Percentiles rank a stretch among this genome's conserved stretches.
Evolutionary conservation across 2,797 vertebrate species (phyloP).

Genomic region (Alauda arvensis): DNA sequence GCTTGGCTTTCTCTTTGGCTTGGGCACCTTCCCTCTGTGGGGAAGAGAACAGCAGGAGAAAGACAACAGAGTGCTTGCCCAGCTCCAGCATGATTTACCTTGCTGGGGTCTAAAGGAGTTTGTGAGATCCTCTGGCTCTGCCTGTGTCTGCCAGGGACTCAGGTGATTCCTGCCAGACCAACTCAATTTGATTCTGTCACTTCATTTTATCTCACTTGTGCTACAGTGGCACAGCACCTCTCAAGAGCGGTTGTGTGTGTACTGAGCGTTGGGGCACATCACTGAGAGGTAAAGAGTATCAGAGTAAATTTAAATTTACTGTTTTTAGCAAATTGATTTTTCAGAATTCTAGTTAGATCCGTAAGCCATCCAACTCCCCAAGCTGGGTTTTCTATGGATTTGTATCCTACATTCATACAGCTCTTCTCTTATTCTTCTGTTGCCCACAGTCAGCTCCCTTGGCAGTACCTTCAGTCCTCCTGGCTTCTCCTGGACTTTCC

Average conservation of each 20-base stretch:
- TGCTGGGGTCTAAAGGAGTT: fast-evolving
- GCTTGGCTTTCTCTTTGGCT: neutral
- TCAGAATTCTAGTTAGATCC: neutral
- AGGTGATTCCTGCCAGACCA: neutral
- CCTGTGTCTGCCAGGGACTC: fast-evolving
- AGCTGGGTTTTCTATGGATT: neutral
- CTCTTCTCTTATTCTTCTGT: neutral
- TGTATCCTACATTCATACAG: neutral
- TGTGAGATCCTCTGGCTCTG: neutral
- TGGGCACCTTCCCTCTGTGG: neutral
- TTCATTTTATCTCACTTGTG: fast-evolving
- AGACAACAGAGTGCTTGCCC: neutral
- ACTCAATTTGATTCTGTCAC: fast-evolving
- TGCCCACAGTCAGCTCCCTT: neutral
- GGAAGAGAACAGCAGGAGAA: neutral
- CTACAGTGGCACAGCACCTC: neutral
- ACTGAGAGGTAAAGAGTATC: neutral
- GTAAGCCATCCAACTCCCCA: fast-evolving
- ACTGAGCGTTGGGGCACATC: neutral
- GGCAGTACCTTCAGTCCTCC: neutral
- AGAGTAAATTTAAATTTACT: neutral
- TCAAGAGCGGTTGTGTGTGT: fast-evolving
- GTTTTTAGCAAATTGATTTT: neutral
- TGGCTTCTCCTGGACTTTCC: neutral
- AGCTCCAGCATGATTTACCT: neutral